Base-by-base conservation (phyloP, 2,888 invertebrate species). In the Lasioglossum malachurum region DNA sequence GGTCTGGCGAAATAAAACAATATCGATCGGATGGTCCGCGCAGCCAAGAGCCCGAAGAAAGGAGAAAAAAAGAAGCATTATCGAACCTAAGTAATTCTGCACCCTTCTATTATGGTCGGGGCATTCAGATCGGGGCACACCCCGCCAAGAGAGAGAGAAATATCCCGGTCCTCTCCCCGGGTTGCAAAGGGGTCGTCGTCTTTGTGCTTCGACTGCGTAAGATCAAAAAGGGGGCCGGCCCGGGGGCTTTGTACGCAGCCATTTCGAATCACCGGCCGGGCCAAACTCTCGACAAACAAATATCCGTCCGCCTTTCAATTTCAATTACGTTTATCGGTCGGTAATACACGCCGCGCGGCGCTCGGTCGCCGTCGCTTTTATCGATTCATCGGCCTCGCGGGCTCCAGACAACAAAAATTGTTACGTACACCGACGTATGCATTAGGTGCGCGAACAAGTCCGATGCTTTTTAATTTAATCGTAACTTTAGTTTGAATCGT, bases 121-220 rank as follows among this genome's bases (percentile, higher is more conserved):
- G 57, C 80, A 87, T 80, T 78, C 82, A 80, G 82, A 87, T 85
- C 75, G 53, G n/a, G 82, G 57, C 82, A 72, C 78, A 80, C 85
- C 82, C 85, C 75, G 82, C 8, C 57, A 75, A 78, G 79, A 82
- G 87, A 82, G 87, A 74, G 31, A 87, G 85, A 74, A 72, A 85
- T 82, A 82, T 77, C 87, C 72, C 67, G 71, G 64, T 83, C 67
- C 75, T 72, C 53, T 57, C 60, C 14, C 35, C 16, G 67, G 35
- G 75, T 69, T 82, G 81, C 79, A 87, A 87, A 86, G 81, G 86
- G 82, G 53, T 53, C 53, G 53, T 53, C 23, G 84, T 86, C 87
- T 87, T 87, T 87, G 86, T 86, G 86, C 81, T 83, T 83, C 87
- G 83, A 81, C 86, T 86, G 87, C 86, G 86, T 86, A 86, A 87